Conservation (phyloP, 2,797 vertebrate genomes). For the Monodelphis domestica region DNA sequence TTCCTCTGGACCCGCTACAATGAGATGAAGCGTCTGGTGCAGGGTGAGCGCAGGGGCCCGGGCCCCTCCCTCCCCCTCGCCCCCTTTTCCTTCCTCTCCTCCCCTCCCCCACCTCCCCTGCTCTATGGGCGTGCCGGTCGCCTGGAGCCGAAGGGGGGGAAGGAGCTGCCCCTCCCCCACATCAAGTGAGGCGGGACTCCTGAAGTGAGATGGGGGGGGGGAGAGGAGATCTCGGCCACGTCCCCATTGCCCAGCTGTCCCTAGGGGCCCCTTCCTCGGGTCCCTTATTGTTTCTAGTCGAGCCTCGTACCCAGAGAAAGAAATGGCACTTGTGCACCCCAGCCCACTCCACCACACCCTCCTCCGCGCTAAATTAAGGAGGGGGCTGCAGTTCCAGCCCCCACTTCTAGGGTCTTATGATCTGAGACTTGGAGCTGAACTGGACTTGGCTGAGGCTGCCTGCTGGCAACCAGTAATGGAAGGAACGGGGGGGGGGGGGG, state of each 20-base stretch:
- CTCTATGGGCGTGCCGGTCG: no score
- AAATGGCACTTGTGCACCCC: background rate
- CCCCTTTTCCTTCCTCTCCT: background rate
- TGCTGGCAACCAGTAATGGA: no score
- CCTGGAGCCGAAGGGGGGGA: no score
- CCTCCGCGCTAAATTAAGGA: no score
- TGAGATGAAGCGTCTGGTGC: slow-evolving; percentile 84
- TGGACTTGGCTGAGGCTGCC: no score
- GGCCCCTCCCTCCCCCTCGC: background rate
- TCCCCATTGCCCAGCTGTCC: background rate
- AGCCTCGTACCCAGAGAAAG: background rate
- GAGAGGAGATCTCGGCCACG: background rate
- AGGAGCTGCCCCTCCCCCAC: background rate
- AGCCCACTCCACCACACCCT: no score
- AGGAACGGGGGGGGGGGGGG: no score
- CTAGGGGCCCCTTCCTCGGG: background rate
- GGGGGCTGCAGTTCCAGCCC: background rate
- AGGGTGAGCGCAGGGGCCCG: slow-evolving; percentile 82
- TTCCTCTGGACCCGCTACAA: slow-evolving; percentile 86
- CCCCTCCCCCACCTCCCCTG: background rate
- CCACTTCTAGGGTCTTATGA: background rate
- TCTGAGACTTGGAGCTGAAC: background rate
- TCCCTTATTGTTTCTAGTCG: background rate
- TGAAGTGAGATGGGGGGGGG: no score
- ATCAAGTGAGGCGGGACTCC: background rate